Conservation (phyloP, 2,888 invertebrate species). For the Griposia aprilina region DNA sequence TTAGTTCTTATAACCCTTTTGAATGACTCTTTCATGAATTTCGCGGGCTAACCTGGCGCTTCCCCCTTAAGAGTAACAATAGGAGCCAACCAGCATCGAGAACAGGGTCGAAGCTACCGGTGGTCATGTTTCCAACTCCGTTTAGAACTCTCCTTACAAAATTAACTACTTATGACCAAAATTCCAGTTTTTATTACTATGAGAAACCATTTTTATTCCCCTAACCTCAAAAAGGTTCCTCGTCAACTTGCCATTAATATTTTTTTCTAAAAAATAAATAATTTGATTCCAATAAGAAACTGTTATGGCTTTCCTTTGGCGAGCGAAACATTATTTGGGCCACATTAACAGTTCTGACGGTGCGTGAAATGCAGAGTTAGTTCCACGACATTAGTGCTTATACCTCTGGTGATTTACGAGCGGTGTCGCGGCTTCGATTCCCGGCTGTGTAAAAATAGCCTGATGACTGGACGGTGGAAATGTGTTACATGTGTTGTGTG, state of each 20-base stretch:
- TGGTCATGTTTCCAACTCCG: not conserved
- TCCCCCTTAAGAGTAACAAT: no score
- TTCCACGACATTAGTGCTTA: constrained; percentile 79
- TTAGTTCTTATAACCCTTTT: no score
- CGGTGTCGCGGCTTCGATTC: constrained; percentile 71
- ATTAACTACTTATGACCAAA: constrained; percentile 2
- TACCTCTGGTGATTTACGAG: constrained; percentile 79
- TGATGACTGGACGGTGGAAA: constrained; percentile 45
- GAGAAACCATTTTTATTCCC: constrained; percentile 24
- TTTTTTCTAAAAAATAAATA: constrained; percentile 59
- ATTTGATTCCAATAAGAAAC: constrained; percentile 65
- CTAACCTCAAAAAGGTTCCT: constrained; percentile 9
- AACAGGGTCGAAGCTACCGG: not conserved
- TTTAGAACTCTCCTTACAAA: constrained; percentile 6
- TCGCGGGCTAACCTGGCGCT: no score
- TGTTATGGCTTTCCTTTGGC: constrained; percentile 55
- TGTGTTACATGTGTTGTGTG: constrained; percentile 2
- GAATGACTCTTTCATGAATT: no score
- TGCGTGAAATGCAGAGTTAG: constrained; percentile 85
- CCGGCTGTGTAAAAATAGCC: constrained; percentile 62
- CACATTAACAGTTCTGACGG: constrained; percentile 78
- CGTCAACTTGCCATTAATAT: constrained; percentile 52
- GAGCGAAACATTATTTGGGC: constrained; percentile 74
- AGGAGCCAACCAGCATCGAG: not conserved
- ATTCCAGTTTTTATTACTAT: constrained; percentile 38